Base-by-base conservation (phyloP, 2,888 invertebrate species). In the Acleris holmiana region DNA sequence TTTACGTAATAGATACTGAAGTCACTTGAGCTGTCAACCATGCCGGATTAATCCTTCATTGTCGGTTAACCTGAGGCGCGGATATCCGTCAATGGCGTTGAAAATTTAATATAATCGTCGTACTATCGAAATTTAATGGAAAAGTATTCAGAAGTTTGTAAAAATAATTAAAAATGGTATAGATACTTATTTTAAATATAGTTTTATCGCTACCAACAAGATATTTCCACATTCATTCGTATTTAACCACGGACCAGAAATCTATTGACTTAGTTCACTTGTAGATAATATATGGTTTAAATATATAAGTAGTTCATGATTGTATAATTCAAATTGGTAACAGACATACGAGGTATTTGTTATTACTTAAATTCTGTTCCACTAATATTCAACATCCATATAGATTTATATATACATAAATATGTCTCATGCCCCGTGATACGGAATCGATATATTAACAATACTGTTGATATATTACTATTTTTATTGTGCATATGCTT, bases 291-390 rank as follows among this genome's bases (percentile, higher is more conserved):
- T 15, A 23, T 61, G 53, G 15, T 57, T 44, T 54, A 61, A 58
- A 35, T 46, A 57, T 51, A 50, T 55, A n/a, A n/a, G n/a, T n/a
- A 58, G 29, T 57, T 57, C 29, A 29, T 8, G 19, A 56, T 57
- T 63, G 63, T 58, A 50, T 23, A 48, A 40, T 21, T 53, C 40
- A 13, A 23, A 41, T 50, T 85, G 87, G 87, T 88, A 88, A 88
- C 87, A 80, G 79, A 53, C 68, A 73, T 65, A 72, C 67, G 87
- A 87, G 87, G 87, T 88, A 86, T 82, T 78, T 17, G 71, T 63
- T 75, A 68, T 68, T 71, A 64, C 53, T 46, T 58, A 63, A 71
- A 35, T 73, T 82, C 82, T 83, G 83, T 83, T 80, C 85, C 83
- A 83, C 81, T 80, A 71, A 55, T 67, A 69, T 71, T 72, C 68